Evolutionary conservation across 2,113 vertebrate species (phyloP).

Genomic region (Nymphicus hollandicus): DNA sequence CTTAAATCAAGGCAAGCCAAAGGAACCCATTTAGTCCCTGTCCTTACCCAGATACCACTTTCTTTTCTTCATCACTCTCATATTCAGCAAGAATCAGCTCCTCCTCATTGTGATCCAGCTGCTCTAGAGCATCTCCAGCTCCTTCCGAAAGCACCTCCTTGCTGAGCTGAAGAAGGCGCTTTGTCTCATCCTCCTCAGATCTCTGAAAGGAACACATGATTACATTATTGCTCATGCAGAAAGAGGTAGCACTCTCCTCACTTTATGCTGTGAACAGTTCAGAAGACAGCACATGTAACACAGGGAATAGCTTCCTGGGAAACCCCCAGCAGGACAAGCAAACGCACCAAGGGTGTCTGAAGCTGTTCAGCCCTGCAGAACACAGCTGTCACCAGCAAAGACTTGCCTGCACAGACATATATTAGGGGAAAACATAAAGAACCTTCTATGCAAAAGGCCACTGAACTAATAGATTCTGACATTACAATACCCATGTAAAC

Average conservation of each 20-base stretch:
- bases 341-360: not conserved
- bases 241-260: fast-evolving
- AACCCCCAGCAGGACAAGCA: not conserved
- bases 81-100: constrained; percentile 89
- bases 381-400: not conserved
- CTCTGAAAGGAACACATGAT: constrained; percentile 66
- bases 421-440: not conserved
- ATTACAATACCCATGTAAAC: not conserved
- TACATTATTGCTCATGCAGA: not conserved
- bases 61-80: constrained; percentile 90
- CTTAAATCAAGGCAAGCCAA: not conserved
- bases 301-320: not conserved
- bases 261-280: not conserved
- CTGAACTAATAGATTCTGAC: not conserved
- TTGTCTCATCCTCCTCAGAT: constrained; percentile 81
- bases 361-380: not conserved
- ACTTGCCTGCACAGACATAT: not conserved
- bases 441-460: not conserved
- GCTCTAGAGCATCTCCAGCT: constrained; percentile 6
- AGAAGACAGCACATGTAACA: not conserved
- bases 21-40: not conserved
- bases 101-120: constrained; percentile 78
- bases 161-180: constrained; percentile 83
- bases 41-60: constrained; percentile 62
- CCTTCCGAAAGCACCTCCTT: constrained; percentile 69